These are phyloP conservation scores for Crambe crambe DNA, from an alignment of 37 sponge, comb jelly and placozoan species.

Conservation along the genomic window DNA sequence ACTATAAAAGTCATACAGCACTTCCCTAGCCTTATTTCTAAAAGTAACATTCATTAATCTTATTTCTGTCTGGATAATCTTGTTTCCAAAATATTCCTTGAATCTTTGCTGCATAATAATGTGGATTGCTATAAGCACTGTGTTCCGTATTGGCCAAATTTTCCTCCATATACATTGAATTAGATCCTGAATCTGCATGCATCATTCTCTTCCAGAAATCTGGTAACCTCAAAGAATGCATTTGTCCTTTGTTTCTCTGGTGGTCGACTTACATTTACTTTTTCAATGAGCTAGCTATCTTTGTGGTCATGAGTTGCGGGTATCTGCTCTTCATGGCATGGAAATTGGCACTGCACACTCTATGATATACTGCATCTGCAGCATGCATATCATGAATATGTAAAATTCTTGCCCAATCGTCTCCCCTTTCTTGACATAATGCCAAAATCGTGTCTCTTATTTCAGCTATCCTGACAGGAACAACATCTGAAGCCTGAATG, in stretches of 20 bases:
- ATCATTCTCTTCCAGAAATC: slow-evolving; percentile 41
- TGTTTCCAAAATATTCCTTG: slow-evolving; percentile 13
- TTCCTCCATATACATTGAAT: neutral
- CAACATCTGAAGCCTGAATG: slow-evolving; percentile 6
- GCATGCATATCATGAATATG: slow-evolving; percentile 47
- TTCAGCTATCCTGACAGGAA: slow-evolving; percentile 39
- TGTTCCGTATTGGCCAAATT: slow-evolving; percentile 23
- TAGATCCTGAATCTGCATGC: slow-evolving; percentile 32
- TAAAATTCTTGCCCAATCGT: slow-evolving; percentile 17
- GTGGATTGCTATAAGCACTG: slow-evolving; percentile 17
- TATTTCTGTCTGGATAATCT: slow-evolving; percentile 15
- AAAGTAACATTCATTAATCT: slow-evolving; percentile 36
- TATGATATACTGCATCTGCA: slow-evolving; percentile 34
- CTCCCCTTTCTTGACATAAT: slow-evolving; percentile 19
- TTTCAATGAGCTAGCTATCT: slow-evolving; percentile 1
- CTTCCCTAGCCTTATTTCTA: slow-evolving; percentile 13
- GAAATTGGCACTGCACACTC: too few relatives aligned
- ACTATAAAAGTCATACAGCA: slow-evolving; percentile 46
- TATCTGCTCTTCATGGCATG: slow-evolving; percentile 31
- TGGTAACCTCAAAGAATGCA: slow-evolving; percentile 37
- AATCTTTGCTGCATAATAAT: slow-evolving; percentile 11
- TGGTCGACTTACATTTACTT: slow-evolving; percentile 15
- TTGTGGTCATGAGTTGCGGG: slow-evolving; percentile 5
- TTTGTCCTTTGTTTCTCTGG: slow-evolving; percentile 15
- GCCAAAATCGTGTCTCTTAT: slow-evolving; percentile 29